Percentiles rank a stretch among this genome's conserved stretches.
These are phyloP conservation scores for Urocyon cinereoargenteus DNA, from an alignment of 2,797 vertebrate species.

Conservation along the genomic window DNA sequence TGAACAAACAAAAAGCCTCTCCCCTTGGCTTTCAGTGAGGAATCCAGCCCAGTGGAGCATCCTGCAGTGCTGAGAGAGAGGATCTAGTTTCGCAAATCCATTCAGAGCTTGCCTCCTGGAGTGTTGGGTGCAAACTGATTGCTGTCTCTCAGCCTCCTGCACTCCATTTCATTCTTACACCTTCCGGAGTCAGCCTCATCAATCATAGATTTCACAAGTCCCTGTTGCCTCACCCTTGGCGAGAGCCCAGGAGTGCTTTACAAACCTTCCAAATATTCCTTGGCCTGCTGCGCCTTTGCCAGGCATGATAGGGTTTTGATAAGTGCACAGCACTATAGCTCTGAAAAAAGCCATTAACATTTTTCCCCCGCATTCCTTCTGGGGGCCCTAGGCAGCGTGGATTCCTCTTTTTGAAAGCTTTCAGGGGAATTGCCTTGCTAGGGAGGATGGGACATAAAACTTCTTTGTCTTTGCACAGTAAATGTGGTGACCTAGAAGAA, in stretches of 20 bases:
- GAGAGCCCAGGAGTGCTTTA: not conserved
- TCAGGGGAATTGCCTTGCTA: not conserved
- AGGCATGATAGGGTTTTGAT: not conserved
- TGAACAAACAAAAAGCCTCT: not conserved
- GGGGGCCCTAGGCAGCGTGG: not conserved
- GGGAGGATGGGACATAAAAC: not conserved
- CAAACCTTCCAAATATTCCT: not conserved
- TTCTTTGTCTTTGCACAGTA: slow-evolving; percentile 87
- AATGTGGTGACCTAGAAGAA: slow-evolving; percentile 96
- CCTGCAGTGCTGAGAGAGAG: not conserved
- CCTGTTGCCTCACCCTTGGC: slow-evolving; percentile 56
- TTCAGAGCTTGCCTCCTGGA: not conserved
- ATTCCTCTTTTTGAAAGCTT: not conserved
- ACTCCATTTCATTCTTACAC: not conserved
- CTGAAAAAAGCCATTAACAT: slow-evolving; percentile 32
- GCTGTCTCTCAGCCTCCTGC: not conserved
- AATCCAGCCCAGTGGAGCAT: not conserved
- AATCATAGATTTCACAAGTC: slow-evolving; percentile 45
- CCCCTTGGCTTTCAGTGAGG: not conserved
- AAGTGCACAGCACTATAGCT: not conserved
- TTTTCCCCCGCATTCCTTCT: slow-evolving; percentile 43
- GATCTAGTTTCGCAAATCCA: not conserved
- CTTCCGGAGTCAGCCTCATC: not conserved
- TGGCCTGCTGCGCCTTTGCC: not conserved
- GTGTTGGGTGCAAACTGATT: not conserved